phyloP scores from a whole-genome alignment of 2,113 vertebrate genomes.

The Danionella cerebrum region DNA sequence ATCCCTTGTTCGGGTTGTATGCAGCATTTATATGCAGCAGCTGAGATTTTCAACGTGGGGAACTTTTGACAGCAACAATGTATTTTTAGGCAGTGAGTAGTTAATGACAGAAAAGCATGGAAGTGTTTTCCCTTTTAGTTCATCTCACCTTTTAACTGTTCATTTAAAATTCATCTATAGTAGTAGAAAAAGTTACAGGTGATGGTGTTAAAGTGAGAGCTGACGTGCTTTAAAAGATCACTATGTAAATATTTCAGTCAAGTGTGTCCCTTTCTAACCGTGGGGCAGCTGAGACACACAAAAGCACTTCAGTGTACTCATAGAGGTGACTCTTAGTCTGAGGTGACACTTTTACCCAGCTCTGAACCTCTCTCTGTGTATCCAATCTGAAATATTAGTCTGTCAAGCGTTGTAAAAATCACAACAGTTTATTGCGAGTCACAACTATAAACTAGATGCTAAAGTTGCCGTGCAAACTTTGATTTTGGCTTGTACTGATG shows the following conservation, averaged over 20 bases:
- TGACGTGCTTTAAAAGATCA: constrained; percentile 4
- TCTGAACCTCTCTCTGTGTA: not conserved
- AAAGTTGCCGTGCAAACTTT: too few relatives aligned
- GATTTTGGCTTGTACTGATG: too few relatives aligned
- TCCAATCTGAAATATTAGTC: constrained; percentile 12
- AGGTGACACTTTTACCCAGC: not conserved
- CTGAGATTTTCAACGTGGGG: not conserved
- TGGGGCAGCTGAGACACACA: not conserved
- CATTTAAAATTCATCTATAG: not conserved
- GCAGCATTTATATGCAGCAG: not conserved
- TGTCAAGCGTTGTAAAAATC: too few relatives aligned
- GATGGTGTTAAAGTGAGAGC: not conserved
- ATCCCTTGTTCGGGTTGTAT: not conserved
- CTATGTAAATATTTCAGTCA: constrained; percentile 13
- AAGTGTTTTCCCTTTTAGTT: constrained; percentile 1
- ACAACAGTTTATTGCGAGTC: too few relatives aligned
- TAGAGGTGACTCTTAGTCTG: not conserved
- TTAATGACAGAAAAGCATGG: not conserved
- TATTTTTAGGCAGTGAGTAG: not conserved
- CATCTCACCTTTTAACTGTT: not conserved
- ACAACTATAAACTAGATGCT: too few relatives aligned
- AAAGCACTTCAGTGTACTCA: not conserved
- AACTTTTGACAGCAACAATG: not conserved
- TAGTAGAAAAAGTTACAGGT: not conserved
- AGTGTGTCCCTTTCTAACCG: not conserved